Conservation (phyloP, 2,797 vertebrate species). For the Danio aesculapii region DNA sequence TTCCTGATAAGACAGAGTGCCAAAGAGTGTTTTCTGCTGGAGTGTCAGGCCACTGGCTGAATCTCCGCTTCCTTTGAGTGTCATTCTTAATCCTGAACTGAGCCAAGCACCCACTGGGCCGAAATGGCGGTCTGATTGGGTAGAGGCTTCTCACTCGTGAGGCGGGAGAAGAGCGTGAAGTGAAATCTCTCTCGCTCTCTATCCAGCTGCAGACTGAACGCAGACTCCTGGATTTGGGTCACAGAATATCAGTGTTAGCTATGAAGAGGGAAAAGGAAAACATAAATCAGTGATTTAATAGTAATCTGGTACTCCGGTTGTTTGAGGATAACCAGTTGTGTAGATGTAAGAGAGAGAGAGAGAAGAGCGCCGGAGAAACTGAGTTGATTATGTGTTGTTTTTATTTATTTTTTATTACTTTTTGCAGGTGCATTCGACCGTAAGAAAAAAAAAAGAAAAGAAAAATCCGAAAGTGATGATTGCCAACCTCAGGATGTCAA, state of each 20-base stretch:
- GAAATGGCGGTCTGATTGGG: constrained; percentile 49
- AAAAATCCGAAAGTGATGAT: background rate
- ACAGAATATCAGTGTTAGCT: constrained; percentile 14
- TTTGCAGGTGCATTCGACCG: background rate
- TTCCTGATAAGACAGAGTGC: constrained; percentile 29
- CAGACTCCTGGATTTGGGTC: constrained; percentile 50
- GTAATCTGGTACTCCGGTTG: constrained; percentile 47
- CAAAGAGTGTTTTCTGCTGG: constrained; percentile 30
- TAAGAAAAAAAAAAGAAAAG: background rate
- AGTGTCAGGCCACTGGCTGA: constrained; percentile 33
- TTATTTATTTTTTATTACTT: background rate
- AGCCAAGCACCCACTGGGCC: constrained; percentile 36
- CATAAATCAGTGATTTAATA: constrained; percentile 53
- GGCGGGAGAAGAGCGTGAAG: constrained; percentile 11
- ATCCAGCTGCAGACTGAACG: constrained; percentile 32
- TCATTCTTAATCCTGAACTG: constrained; percentile 53
- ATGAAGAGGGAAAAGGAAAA: constrained; percentile 27
- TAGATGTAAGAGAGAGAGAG: constrained; percentile 26
- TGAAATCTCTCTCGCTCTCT: constrained; percentile 14
- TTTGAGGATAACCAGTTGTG: constrained; percentile 34
- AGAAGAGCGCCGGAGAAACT: background rate
- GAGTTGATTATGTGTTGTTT: constrained; percentile 44
- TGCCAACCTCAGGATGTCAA: background rate
- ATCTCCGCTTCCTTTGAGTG: constrained; percentile 45
- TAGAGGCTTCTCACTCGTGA: constrained; percentile 21